Conservation (phyloP, 1,140 invertebrate genomes). For the Grapholita molesta region DNA sequence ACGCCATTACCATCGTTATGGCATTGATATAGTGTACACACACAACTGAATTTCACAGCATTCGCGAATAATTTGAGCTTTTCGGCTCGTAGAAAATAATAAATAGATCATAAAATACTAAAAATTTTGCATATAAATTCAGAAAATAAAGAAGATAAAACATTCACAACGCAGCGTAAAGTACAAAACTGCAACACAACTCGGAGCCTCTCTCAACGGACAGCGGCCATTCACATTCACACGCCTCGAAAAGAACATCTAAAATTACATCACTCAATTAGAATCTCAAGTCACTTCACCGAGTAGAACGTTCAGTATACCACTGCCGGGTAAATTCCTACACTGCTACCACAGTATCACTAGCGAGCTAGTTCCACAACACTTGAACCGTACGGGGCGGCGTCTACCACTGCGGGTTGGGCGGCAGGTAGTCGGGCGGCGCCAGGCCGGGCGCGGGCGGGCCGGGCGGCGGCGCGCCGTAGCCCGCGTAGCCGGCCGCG, state of each 20-base stretch:
- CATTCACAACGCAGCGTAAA: background rate
- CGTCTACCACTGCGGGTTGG: constrained; percentile 72
- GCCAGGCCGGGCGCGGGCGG: constrained; percentile 64
- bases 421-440: constrained; percentile 75
- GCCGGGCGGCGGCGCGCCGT: constrained; percentile 46
- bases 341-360: background rate
- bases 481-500: constrained; percentile 59
- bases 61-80: background rate
- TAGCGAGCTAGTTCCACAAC: background rate
- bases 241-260: constrained; percentile 10
- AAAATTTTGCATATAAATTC: background rate
- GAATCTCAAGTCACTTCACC: background rate
- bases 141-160: background rate
- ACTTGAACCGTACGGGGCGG: background rate
- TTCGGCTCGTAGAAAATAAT: background rate
- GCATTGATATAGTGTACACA: background rate
- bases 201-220: background rate
- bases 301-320: background rate
- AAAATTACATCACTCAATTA: constrained; percentile 13
- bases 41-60: background rate
- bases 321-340: background rate
- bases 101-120: background rate
- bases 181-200: background rate
- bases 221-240: constrained; percentile 5
- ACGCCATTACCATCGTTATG: background rate